Evolutionary conservation across 2,797 vertebrate genomes (phyloP), one percentile per base, ranked within the genome.

Genomic region (Gouania willdenowi): DNA sequence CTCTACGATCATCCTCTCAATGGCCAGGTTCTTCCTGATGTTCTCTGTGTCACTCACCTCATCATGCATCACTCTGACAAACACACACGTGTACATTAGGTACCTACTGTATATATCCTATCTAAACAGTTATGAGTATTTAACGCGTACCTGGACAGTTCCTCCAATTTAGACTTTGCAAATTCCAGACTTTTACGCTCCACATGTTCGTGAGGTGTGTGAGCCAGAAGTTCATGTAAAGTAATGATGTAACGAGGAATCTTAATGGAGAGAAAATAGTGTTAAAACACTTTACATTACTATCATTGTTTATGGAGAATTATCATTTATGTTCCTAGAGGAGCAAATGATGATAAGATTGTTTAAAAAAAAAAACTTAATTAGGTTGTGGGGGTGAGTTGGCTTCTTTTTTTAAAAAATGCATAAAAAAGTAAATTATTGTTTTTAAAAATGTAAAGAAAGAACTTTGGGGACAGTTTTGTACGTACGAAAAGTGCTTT

Each of bases 21-120:
- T 98, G 58, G 97, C 95, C 42, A 99, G 87, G 75, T 98, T 99
- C 84, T 99, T 99, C 10, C 97, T 80, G 59, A 99, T 99, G 83
- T 99, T 99, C 75, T 99, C 97, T 0, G 97, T 99, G 84, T 99
- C 96, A 1, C 97, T 99, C 52, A 99, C 97, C 81, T 99, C 97
- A 30, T 99, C 97, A 0, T 99, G 97, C 95, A 99, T 98, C 34
- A 99, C 90, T 77, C 97, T 99, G 83, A 58, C 3, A 51, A 23
- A 49, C 25, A 29, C 1, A 30, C 3, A 36, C 4, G 4, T 12
- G 14, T 53, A n/a, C 29, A 5, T 30, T 31, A 6, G 13, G 7
- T 1, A 9, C 38, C 22, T 7, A 10, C 4, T 8, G 28, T 40
- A n/a, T 2, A 30, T 14, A 1, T 28, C 9, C 1, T 21, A n/a